phyloP scores from a whole-genome alignment of 2,797 vertebrate genomes.

The Erpetoichthys calabaricus region DNA sequence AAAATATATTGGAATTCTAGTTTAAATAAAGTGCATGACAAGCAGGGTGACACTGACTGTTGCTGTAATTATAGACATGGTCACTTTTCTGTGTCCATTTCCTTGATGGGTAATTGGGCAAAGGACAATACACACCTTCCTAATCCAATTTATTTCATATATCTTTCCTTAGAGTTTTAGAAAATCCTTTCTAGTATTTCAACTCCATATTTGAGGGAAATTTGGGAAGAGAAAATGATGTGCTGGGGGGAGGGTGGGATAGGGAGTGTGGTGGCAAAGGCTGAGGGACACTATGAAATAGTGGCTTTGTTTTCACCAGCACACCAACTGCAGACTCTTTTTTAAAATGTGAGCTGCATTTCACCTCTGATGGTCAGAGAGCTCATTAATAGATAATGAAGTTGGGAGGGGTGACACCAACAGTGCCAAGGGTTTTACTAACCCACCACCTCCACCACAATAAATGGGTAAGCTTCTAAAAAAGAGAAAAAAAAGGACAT shows the following conservation, averaged over 20 bases:
- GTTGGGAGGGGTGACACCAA: constrained; percentile 12
- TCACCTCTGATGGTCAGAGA: constrained; percentile 12
- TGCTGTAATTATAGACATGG: too few relatives aligned
- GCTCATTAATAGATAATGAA: constrained; percentile 26
- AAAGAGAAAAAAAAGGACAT: constrained; percentile 11
- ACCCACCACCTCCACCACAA: constrained; percentile 43
- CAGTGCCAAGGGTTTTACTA: constrained; percentile 7
- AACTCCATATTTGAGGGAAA: too few relatives aligned
- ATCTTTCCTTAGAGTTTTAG: too few relatives aligned
- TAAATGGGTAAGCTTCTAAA: constrained; percentile 21
- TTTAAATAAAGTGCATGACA: too few relatives aligned
- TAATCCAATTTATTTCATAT: too few relatives aligned
- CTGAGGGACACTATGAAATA: neutral
- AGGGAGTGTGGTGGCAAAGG: constrained; percentile 2
- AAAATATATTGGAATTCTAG: too few relatives aligned
- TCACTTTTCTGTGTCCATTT: too few relatives aligned
- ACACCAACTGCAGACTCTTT: neutral
- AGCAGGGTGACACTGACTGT: too few relatives aligned
- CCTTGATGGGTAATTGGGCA: too few relatives aligned
- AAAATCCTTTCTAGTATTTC: too few relatives aligned
- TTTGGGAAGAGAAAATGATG: constrained; percentile 22
- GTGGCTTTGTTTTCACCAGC: constrained; percentile 12
- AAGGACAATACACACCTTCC: too few relatives aligned
- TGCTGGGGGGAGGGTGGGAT: constrained; percentile 36
- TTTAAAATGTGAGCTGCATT: constrained; percentile 13